Evolutionary conservation across 2,888 invertebrate genomes (phyloP), one percentile per base, ranked within the genome.

Genomic region (Alsophila aescularia): DNA sequence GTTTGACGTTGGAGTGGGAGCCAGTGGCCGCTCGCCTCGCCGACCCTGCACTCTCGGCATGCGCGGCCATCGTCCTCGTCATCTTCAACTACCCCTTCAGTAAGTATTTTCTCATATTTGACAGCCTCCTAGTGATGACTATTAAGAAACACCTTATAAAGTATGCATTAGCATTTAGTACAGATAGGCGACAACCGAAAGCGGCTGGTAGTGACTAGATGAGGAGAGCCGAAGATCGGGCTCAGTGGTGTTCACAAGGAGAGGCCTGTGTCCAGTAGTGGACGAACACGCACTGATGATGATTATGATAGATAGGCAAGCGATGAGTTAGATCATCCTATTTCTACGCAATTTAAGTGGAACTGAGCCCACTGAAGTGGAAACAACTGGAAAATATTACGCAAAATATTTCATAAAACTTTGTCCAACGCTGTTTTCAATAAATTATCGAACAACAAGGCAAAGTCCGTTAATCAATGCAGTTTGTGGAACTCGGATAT

Each of bases 31-130:
- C 90, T 0, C 79, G 93, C 44, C 89, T 95, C 52, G 95, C 95
- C 0, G 96, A 96, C 79, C 97, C 97, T 0, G 87, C 94, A 1
- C 87, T 97, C 24, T 95, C 97, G 0, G 94, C 97, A 35, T 83
- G 95, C 53, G 96, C 97, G 0, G 95, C 96, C 36, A 80, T 94
- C 2, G 81, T 94, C 0, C 91, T 97, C 32, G 93, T 96, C 62
- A 83, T 93, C 10, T 91, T 97, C 40, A 97, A 96, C 74, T 96
- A 95, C 83, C 96, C 96, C 0, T 96, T 96, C 83, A 95, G 97
- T 91, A 76, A 83, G 90, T 79, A 3, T 29, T 10, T 10, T 29
- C 2, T n/a, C 3, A n/a, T 29, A 12, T 31, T 10, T 31, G 1
- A n/a, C 2, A 2, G 31, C 2, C 5, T 2, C 2, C 12, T n/a